Conservation (phyloP, 1,140 invertebrate genomes). For the Goniozus legneri region DNA sequence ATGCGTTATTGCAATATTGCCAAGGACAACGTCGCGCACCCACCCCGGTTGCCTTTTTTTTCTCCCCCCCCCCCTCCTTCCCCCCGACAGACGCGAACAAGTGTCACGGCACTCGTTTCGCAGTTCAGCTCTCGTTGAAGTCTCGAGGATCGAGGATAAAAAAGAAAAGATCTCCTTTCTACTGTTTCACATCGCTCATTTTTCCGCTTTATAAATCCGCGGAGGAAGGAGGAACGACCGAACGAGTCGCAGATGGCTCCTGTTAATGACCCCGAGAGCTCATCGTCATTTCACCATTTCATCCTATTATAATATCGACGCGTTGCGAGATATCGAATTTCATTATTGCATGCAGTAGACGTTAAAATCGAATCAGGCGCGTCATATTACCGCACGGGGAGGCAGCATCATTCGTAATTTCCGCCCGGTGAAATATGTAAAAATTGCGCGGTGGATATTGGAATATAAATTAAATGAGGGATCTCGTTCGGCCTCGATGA, state of each 20-base stretch:
- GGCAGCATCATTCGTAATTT: background rate
- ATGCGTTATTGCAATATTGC: slow-evolving; percentile 19
- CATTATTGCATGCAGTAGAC: background rate
- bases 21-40: slow-evolving; percentile 14
- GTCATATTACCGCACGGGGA: background rate
- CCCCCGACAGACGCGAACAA: background rate
- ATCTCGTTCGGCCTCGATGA: no score
- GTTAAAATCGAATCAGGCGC: background rate
- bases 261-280: no score
- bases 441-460: no score
- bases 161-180: background rate
- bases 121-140: no score
- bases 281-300: background rate
- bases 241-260: background rate
- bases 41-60: background rate
- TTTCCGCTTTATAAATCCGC: no score
- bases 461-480: no score
- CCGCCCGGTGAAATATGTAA: background rate
- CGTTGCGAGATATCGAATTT: no score
- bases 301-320: background rate
- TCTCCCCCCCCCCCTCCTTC: background rate
- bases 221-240: background rate
- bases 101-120: no score
- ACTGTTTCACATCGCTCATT: background rate
- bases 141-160: no score